A percentile compares a stretch with the other conserved stretches of the same genome.
phyloP scores from a whole-genome alignment of 2,888 invertebrate species.

The Odontocolon sp. region DNA sequence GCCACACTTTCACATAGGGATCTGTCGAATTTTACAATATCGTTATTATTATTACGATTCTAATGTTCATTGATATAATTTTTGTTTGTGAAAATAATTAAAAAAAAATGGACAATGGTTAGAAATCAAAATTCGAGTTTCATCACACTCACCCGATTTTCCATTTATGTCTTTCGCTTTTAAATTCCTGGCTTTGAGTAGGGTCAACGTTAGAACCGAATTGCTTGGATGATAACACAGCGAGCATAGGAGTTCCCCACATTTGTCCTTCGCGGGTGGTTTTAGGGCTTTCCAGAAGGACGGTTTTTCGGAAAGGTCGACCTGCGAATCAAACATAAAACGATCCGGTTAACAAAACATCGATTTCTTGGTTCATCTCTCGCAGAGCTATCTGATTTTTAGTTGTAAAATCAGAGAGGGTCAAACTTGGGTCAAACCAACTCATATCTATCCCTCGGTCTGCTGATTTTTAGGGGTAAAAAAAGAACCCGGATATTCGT shows the following conservation, averaged over 20 bases:
- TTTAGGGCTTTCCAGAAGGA: constrained; percentile 97
- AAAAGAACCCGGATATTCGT: background rate
- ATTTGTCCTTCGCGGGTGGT: constrained; percentile 96
- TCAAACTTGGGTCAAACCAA: background rate
- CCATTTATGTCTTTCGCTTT: constrained; percentile 98
- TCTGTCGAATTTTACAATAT: constrained; percentile 84
- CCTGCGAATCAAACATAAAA: constrained; percentile 82
- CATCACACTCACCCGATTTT: constrained; percentile 88
- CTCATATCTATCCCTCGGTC: background rate
- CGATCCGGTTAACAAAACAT: background rate
- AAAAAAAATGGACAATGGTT: too few relatives aligned
- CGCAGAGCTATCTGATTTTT: background rate
- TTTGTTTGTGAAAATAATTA: too few relatives aligned
- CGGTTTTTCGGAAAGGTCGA: constrained; percentile 95
- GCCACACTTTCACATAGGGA: constrained; percentile 99
- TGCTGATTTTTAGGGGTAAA: background rate
- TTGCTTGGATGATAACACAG: constrained; percentile 98
- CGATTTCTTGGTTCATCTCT: background rate
- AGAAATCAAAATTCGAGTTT: constrained; percentile 7
- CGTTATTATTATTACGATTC: background rate
- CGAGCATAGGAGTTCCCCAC: constrained; percentile 94
- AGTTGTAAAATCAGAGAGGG: background rate
- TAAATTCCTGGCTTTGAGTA: constrained; percentile 95
- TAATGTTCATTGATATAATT: too few relatives aligned
- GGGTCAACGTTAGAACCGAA: constrained; percentile 93